phyloP scores from a whole-genome alignment of 2,888 invertebrate species.

The Catocala fraxini region DNA sequence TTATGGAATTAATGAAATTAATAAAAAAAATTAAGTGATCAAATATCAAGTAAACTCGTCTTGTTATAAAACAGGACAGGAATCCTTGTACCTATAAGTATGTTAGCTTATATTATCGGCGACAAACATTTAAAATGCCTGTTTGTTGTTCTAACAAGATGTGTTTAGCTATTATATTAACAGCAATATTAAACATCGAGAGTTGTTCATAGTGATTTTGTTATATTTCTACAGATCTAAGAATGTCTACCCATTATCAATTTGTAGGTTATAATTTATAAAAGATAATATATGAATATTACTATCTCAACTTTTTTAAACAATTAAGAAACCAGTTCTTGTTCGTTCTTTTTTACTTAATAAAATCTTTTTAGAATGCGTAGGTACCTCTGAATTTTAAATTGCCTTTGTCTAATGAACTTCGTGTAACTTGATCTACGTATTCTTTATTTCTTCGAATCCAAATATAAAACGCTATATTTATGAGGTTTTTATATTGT shows the following conservation, averaged over 20 bases:
- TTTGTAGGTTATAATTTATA: conserved; percentile 72
- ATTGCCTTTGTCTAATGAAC: conserved; percentile 40
- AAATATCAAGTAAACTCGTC: conserved; percentile 52
- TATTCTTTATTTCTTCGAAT: conserved; percentile 16
- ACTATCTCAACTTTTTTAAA: conserved; percentile 46
- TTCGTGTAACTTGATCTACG: conserved; percentile 39
- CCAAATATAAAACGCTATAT: background rate
- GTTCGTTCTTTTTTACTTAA: conserved; percentile 17
- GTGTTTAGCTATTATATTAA: too few relatives aligned
- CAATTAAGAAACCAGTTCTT: conserved; percentile 35
- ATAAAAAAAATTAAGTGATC: conserved; percentile 41
- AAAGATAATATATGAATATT: conserved; percentile 62
- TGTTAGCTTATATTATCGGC: conserved; percentile 47
- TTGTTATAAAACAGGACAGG: conserved; percentile 49
- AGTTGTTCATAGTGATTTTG: conserved; percentile 67
- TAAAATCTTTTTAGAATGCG: conserved; percentile 30
- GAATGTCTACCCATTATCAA: conserved; percentile 67
- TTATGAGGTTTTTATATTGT: conserved; percentile 5
- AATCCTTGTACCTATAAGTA: background rate
- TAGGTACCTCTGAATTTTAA: conserved; percentile 26
- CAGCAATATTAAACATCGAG: conserved; percentile 29
- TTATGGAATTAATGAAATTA: conserved; percentile 12
- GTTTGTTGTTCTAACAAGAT: conserved; percentile 48
- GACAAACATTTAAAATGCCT: conserved; percentile 70
- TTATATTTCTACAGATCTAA: conserved; percentile 64